Evolutionary conservation across 1,140 invertebrate species (phyloP).

Genomic region (Acromyrmex heyeri): DNA sequence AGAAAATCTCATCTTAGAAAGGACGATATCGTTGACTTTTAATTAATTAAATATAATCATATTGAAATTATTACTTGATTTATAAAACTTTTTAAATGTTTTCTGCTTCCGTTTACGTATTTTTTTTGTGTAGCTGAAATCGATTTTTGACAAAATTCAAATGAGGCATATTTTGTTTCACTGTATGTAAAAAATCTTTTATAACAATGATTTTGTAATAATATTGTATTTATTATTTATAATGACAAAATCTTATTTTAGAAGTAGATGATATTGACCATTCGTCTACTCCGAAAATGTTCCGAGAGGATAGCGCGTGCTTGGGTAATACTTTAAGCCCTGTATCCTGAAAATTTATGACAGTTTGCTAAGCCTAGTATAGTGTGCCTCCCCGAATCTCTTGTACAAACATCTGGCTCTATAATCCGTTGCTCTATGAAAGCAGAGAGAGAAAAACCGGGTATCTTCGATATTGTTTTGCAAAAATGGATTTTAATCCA

Average conservation of each 20-base stretch:
- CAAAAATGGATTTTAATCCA: constrained; percentile 4
- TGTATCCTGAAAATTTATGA: constrained; percentile 76
- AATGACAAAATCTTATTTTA: not conserved
- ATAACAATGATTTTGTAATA: not conserved
- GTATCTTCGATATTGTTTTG: constrained; percentile 29
- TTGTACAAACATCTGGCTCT: constrained; percentile 69
- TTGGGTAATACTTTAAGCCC: constrained; percentile 73
- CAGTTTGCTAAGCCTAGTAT: constrained; percentile 79
- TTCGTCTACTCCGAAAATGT: constrained; percentile 63
- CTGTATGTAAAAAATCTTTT: not conserved
- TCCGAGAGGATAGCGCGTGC: constrained; percentile 57
- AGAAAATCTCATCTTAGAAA: not conserved
- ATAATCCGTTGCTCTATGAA: constrained; percentile 56
- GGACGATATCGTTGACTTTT: not conserved
- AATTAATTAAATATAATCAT: not conserved
- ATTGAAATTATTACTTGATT: not conserved
- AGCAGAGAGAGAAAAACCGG: constrained; percentile 7
- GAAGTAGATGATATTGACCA: constrained; percentile 32
- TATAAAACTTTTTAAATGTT: not conserved
- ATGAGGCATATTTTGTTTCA: not conserved
- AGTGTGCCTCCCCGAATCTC: constrained; percentile 74
- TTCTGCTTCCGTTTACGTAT: not conserved
- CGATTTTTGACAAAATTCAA: not conserved
- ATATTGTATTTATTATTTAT: not conserved
- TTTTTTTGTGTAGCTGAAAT: not conserved